These are phyloP conservation scores for Paracyprichromis sp. DNA, from an alignment of 2,113 vertebrate genomes.

Conservation along the genomic window DNA sequence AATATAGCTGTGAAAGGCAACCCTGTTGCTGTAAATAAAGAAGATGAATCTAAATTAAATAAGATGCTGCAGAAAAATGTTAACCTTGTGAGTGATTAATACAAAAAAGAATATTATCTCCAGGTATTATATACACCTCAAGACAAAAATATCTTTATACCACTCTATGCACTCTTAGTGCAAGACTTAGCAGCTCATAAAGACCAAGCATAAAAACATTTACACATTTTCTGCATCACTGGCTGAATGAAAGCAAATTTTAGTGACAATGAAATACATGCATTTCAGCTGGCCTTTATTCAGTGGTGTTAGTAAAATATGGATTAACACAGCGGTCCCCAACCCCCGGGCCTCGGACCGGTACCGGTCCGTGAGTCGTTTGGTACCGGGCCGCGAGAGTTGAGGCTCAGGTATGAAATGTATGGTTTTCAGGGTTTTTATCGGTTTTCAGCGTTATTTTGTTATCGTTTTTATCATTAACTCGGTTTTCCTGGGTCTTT, in stretches of 20 bases:
- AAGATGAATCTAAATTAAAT: neutral
- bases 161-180: neutral
- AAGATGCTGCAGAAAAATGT: neutral
- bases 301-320: neutral
- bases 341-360: too few relatives aligned
- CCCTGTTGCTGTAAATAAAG: neutral
- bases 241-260: neutral
- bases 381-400: too few relatives aligned
- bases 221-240: neutral
- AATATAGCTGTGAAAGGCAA: neutral
- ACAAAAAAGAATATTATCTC: neutral
- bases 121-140: neutral
- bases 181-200: neutral
- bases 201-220: neutral
- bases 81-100: neutral
- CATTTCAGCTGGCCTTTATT: neutral
- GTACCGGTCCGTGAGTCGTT: too few relatives aligned
- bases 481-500: too few relatives aligned
- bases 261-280: neutral
- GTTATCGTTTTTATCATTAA: too few relatives aligned
- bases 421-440: too few relatives aligned
- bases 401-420: too few relatives aligned
- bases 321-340: neutral
- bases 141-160: neutral
- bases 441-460: too few relatives aligned